phyloP scores from a whole-genome alignment of 1,140 invertebrate genomes.

The Palaemon carinicauda region DNA sequence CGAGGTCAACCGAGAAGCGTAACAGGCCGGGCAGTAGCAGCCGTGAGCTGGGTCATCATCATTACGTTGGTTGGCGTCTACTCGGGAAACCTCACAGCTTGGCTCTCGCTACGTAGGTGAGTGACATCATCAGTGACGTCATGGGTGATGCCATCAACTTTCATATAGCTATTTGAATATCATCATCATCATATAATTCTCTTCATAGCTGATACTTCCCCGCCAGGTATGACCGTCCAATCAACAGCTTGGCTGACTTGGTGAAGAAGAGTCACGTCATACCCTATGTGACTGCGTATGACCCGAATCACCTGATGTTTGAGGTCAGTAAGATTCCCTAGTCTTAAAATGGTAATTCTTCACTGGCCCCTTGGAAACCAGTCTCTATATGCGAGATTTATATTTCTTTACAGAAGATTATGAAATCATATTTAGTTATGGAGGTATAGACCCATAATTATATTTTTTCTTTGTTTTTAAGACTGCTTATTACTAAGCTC shows the following conservation, averaged over 20 bases:
- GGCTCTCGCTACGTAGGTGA: conserved; percentile 22
- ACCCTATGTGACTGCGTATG: not conserved
- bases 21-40: not conserved
- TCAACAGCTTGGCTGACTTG: conserved; percentile 24
- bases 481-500: too few species aligned
- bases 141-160: not conserved
- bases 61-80: not conserved
- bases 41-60: not conserved
- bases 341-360: too few species aligned
- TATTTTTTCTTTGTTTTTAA: too few species aligned
- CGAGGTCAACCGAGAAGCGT: not conserved
- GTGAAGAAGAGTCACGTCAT: not conserved
- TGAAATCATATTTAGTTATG: too few species aligned
- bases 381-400: too few species aligned
- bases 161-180: too few species aligned
- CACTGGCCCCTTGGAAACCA: too few species aligned
- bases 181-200: not conserved
- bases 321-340: not conserved
- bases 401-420: too few species aligned
- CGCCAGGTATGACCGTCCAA: not conserved
- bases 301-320: conserved; percentile 21
- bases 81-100: conserved; percentile 31
- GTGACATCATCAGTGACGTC: not conserved
- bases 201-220: not conserved
- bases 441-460: too few species aligned